Percentiles rank a stretch among this genome's conserved stretches.
phyloP scores from a whole-genome alignment of 2,113 vertebrate species.

The Rousettus leschenaultii region DNA sequence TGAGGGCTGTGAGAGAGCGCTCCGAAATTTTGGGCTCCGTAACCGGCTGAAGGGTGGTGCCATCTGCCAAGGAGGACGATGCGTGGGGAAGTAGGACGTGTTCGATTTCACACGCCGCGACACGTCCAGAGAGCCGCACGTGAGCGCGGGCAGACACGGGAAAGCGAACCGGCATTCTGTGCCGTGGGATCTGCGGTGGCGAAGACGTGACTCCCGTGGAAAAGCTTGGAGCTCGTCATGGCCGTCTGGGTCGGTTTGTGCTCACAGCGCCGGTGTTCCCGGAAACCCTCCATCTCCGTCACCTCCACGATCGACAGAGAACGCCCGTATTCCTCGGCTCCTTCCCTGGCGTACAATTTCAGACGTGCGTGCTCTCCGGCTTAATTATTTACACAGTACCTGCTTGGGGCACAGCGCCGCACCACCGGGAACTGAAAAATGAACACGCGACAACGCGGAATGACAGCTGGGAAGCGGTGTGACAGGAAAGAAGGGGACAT shows the following conservation, averaged over 20 bases:
- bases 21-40: background rate
- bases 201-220: background rate
- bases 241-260: background rate
- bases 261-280: background rate
- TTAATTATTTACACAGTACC: constrained; percentile 30
- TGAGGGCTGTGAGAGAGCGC: background rate
- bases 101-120: background rate
- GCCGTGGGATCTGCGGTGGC: accelerated
- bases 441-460: background rate
- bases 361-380: background rate
- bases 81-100: background rate
- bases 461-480: background rate
- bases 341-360: background rate
- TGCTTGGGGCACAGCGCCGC: background rate
- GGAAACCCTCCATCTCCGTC: background rate
- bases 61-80: background rate
- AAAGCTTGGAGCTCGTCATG: accelerated
- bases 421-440: background rate
- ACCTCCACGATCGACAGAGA: background rate
- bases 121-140: background rate
- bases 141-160: background rate
- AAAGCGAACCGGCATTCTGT: background rate
- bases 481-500: background rate
- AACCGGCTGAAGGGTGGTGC: too few relatives aligned
- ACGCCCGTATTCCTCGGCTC: background rate